These are phyloP conservation scores for Sphaeramia orbicularis DNA, from an alignment of 2,797 vertebrate species.

Conservation along the genomic window DNA sequence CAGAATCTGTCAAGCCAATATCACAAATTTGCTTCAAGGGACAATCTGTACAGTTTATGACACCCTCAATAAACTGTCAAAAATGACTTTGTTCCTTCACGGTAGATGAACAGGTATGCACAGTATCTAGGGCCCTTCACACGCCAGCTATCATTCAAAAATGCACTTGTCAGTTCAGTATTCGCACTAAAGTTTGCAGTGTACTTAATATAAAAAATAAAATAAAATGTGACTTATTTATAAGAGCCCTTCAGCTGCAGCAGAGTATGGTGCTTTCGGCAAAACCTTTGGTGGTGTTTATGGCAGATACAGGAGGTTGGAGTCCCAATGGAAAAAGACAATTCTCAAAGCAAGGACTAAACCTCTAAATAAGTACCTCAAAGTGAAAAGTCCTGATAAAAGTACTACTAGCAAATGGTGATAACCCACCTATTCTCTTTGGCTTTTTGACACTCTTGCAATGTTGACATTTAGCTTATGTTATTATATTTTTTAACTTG, in stretches of 20 bases:
- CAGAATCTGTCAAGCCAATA: neutral
- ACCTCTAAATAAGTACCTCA: constrained; percentile 7
- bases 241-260: constrained; percentile 23
- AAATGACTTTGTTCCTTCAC: neutral
- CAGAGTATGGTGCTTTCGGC: constrained; percentile 20
- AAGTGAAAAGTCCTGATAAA: constrained; percentile 4
- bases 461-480: too few species aligned
- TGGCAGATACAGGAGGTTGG: neutral
- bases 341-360: constrained; percentile 24
- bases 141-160: constrained; percentile 6
- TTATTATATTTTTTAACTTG: too few species aligned
- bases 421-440: too few species aligned
- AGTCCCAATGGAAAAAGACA: constrained; percentile 16
- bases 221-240: constrained; percentile 37
- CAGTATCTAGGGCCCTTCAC: constrained; percentile 7
- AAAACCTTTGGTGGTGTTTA: constrained; percentile 35
- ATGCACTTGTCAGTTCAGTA: constrained; percentile 18
- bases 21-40: constrained; percentile 12
- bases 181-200: constrained; percentile 23
- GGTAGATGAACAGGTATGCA: constrained; percentile 6
- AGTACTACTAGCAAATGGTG: too few species aligned
- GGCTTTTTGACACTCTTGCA: too few species aligned
- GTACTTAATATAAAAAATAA: constrained; percentile 34
- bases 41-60: constrained; percentile 12
- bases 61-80: constrained; percentile 11